These are phyloP conservation scores for Alca torda DNA, from an alignment of 2,797 vertebrate species.

Conservation along the genomic window DNA sequence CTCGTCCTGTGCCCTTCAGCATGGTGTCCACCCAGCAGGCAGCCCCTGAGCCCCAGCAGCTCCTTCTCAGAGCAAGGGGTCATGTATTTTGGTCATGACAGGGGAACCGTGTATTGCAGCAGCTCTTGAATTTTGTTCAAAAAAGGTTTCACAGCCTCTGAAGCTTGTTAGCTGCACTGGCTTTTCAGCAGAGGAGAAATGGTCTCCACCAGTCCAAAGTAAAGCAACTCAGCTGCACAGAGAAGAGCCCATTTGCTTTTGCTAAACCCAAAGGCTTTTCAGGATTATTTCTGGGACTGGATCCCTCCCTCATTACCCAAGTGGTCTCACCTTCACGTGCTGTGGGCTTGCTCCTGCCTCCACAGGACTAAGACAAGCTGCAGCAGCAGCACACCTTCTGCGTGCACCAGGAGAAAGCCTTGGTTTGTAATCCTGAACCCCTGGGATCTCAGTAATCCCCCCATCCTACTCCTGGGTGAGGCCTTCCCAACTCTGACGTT, in stretches of 20 bases:
- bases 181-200: no score
- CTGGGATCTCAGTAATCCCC: fast-evolving
- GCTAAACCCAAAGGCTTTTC: neutral
- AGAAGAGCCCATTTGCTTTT: neutral
- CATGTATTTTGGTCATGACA: neutral
- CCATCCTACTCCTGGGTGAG: neutral
- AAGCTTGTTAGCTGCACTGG: neutral
- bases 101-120: fast-evolving
- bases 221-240: no score
- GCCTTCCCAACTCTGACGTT: neutral
- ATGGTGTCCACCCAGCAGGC: fast-evolving
- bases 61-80: fast-evolving
- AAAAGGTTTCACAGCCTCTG: neutral
- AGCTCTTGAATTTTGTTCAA: neutral
- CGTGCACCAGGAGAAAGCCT: fast-evolving
- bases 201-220: neutral
- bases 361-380: fast-evolving
- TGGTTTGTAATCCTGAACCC: no score
- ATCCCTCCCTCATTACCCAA: neutral
- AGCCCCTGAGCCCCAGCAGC: no score
- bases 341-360: neutral
- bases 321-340: fast-evolving
- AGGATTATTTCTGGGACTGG: neutral
- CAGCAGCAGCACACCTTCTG: neutral
- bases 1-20: neutral